These are phyloP conservation scores for Mimachlamys varia DNA, from an alignment of 2,888 invertebrate species.

Conservation along the genomic window DNA sequence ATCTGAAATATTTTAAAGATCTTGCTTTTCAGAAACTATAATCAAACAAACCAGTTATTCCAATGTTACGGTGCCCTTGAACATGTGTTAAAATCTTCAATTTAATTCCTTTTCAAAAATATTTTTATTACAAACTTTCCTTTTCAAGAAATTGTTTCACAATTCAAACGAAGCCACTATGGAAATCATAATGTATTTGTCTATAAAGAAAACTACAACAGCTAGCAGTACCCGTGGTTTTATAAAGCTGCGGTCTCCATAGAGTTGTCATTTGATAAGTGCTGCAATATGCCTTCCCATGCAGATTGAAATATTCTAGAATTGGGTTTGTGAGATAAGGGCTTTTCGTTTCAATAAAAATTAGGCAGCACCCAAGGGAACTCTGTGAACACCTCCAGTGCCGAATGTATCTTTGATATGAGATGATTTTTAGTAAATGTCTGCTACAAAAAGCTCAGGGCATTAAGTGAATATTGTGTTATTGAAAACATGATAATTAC, in stretches of 20 bases:
- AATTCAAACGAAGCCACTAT: constrained; percentile 15
- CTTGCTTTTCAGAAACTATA: not conserved
- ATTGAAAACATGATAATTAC: constrained; percentile 31
- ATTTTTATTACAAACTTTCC: not conserved
- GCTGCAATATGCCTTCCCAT: constrained; percentile 31
- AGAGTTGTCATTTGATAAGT: constrained; percentile 31
- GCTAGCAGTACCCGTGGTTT: not conserved
- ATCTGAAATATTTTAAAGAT: not conserved
- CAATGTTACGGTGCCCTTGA: not conserved
- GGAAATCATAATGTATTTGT: constrained; percentile 28
- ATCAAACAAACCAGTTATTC: not conserved
- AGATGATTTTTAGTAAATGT: constrained; percentile 16
- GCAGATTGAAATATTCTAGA: constrained; percentile 34
- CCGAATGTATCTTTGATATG: constrained; percentile 24
- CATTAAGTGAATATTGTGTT: constrained; percentile 29
- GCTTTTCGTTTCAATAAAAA: constrained; percentile 36
- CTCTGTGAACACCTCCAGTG: not conserved
- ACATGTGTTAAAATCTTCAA: not conserved
- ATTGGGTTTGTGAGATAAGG: constrained; percentile 24
- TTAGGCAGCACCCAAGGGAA: constrained; percentile 20
- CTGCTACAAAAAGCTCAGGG: constrained; percentile 33
- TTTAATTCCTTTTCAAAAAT: not conserved
- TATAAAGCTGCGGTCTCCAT: not conserved
- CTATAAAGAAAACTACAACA: not conserved
- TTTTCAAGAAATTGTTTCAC: constrained; percentile 36